Evolutionary conservation across 2,113 vertebrate genomes (phyloP), one percentile per base, ranked within the genome.

Genomic region (Sigmodon hispidus): DNA sequence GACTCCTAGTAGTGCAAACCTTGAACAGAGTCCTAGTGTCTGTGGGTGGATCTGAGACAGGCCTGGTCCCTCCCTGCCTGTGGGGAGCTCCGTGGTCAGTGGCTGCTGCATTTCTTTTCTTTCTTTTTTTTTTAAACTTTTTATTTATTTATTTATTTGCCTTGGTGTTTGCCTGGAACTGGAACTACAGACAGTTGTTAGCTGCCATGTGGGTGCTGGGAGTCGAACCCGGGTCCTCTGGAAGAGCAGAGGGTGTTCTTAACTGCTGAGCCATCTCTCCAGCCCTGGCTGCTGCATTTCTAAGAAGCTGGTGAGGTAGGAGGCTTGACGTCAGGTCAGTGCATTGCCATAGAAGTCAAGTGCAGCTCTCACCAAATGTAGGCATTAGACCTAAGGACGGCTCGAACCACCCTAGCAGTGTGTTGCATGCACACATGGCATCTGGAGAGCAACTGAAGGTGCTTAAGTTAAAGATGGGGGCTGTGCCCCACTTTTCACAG

Each of bases 251-350:
- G n/a, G n/a, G n/a, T n/a, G n/a, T n/a, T n/a, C n/a, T n/a, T n/a
- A n/a, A n/a, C n/a, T n/a, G n/a, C n/a, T n/a, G n/a, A n/a, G n/a
- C n/a, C n/a, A n/a, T n/a, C n/a, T n/a, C n/a, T n/a, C n/a, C n/a
- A n/a, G n/a, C n/a, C n/a, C n/a, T n/a, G n/a, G n/a, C n/a, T n/a
- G n/a, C n/a, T n/a, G n/a, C n/a, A n/a, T n/a, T n/a, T n/a, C n/a
- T n/a, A n/a, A n/a, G 40, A 52, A 2, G 2, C 43, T 16, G 36
- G 36, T 22, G 50, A 34, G 40, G 8, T 3, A 7, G 69, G 55
- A 12, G 65, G 69, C 11, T 29, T 3, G 0, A 4, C n/a, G n/a
- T n/a, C n/a, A 21, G 15, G 15, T n/a, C n/a, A 1, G 2, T 43
- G 8, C 12, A 3, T 87, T 13, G 45, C 22, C 36, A 19, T 17